A percentile compares a stretch with the other conserved stretches of the same genome.
Conservation (phyloP, 2,888 invertebrate genomes). For the Dolichopus griseipennis region DNA sequence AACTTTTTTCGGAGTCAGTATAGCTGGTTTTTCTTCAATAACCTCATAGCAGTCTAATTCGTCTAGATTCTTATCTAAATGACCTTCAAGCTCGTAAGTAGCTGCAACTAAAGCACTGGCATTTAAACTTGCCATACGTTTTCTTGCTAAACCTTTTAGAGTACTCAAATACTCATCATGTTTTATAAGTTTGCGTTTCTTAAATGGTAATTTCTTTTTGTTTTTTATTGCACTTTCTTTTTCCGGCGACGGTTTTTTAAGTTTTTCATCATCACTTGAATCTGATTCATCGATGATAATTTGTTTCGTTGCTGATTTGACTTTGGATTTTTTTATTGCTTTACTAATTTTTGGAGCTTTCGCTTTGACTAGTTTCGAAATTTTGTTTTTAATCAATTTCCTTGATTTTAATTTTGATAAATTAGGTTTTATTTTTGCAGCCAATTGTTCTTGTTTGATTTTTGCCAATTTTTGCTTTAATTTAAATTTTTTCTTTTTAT, state of each 20-base stretch:
- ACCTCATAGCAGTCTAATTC: constrained; percentile 37
- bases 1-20: constrained; percentile 16
- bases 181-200: constrained; percentile 44
- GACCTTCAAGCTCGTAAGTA: constrained; percentile 62
- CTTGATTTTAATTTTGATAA: constrained; percentile 24
- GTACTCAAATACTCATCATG: constrained; percentile 13
- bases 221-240: constrained; percentile 35
- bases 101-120: constrained; percentile 85
- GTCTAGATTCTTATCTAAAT: constrained; percentile 39
- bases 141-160: constrained; percentile 53
- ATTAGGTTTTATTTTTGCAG: constrained; percentile 13
- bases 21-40: constrained; percentile 25
- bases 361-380: constrained; percentile 25
- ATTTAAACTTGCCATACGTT: constrained; percentile 85
- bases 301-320: constrained; percentile 21
- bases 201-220: constrained; percentile 39
- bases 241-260: constrained; percentile 27
- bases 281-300: constrained; percentile 32
- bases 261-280: constrained; percentile 45
- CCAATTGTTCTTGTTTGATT: constrained; percentile 30
- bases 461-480: constrained; percentile 17
- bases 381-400: constrained; percentile 30
- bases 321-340: constrained; percentile 27
- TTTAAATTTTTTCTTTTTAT: constrained; percentile 17
- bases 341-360: constrained; percentile 34